Base-by-base conservation (phyloP, 2,113 vertebrate genomes). In the Aythya baeri region DNA sequence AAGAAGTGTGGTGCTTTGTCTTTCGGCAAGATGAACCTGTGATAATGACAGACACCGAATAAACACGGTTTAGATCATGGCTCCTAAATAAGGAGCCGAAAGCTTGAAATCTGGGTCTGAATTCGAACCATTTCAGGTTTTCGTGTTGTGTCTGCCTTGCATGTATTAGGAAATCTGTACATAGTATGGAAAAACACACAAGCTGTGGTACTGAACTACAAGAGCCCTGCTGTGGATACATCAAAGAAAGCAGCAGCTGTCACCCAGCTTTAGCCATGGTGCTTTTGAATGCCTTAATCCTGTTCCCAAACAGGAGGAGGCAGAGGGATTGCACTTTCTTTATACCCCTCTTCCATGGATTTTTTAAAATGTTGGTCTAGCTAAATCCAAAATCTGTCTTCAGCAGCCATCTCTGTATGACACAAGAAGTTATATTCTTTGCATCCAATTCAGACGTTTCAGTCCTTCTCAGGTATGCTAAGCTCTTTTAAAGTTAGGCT, bases 241-340 rank as follows among this genome's bases (percentile, higher is more conserved):
- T 95, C 93, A 93, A 93, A 96, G 96, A 50, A 83, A 75, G 83
- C 84, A 95, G 94, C 95, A 91, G 84, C 96, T 96, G 94, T 90
- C 95, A 94, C 38, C 61, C 84, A 57, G 57, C 46, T 94, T 94
- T 94, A 93, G 75, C 68, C 68, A 38, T 0, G 3, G 36, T 89
- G 72, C 85, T 78, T 77, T n/a, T 86, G 49, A 94, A 75, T 46
- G 65, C 89, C 87, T 88, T 91, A 96, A 96, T 96, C 96, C 79
- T 88, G 65, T 93, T 96, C 75, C 52, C 78, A 94, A 95, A 66
- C 59, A 83, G 88, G 72, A 76, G 73, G 34, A 57, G 38, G 57
- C 59, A 83, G 49, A 68, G 70, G 77, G 67, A 38, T 11, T 3
- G 3, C 34, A 18, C 63, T 86, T 83, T 59, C 61, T 83, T 90